A percentile compares a stretch with the other conserved stretches of the same genome.
phyloP scores from a whole-genome alignment of 2,888 invertebrate genomes.

The Ferrisia virgata region DNA sequence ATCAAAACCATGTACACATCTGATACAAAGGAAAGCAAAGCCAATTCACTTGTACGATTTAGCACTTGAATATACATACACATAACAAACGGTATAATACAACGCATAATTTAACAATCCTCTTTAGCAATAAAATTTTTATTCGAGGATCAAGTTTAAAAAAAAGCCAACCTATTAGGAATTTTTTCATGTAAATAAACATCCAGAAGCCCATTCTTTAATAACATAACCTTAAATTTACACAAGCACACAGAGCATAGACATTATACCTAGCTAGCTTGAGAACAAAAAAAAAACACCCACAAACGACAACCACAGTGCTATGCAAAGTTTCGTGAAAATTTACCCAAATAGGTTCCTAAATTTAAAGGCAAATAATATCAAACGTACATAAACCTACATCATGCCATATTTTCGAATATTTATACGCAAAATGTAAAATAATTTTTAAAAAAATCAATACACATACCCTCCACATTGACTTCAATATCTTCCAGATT shows the following conservation, averaged over 20 bases:
- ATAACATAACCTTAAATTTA: background rate
- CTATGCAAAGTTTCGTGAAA: background rate
- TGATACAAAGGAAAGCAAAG: no score
- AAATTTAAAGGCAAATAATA: no score
- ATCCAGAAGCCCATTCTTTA: background rate
- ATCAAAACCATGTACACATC: no score
- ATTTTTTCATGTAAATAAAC: background rate
- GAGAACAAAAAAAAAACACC: background rate
- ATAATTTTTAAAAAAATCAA: background rate
- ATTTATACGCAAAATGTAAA: no score
- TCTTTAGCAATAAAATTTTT: no score
- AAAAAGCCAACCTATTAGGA: background rate
- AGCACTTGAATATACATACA: no score
- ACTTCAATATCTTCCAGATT: slow-evolving; percentile 91
- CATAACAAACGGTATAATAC: no score
- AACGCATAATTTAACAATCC: no score
- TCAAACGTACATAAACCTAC: background rate
- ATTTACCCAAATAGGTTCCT: background rate
- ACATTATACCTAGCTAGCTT: background rate
- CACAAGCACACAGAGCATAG: background rate
- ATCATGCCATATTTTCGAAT: background rate
- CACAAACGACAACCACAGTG: background rate
- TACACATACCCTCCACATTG: slow-evolving; percentile 84
- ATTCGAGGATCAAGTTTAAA: no score
- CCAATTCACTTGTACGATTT: no score